Evolutionary conservation across 2,888 invertebrate genomes (phyloP), one percentile per base, ranked within the genome.

Genomic region (Tortrix viridana): DNA sequence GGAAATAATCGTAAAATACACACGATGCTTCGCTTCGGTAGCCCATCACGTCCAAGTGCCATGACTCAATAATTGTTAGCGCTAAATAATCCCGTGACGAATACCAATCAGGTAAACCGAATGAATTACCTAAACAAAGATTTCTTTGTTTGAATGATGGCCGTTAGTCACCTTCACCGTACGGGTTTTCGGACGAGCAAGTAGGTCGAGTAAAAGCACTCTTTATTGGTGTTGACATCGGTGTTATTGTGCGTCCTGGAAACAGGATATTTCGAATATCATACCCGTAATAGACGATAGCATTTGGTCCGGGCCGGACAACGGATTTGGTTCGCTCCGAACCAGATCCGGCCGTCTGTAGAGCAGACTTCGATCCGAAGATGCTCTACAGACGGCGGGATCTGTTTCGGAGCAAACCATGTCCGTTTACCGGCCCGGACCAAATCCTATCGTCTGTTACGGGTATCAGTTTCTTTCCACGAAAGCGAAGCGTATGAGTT

Each of bases 41-140:
- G 56, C 62, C 37, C 19, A 26, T 56, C 62, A 62, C 62, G 62
- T 57, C 61, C n/a, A 50, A 50, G 49, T 55, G 50, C 46, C 62
- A 62, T 57, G 62, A 62, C 50, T 62, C 56, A 57, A 57, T 62
- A 62, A 46, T 50, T 62, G 50, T 46, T 52, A 62, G 16, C 44
- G 22, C 46, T 52, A 47, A 55, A 46, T 41, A 53, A 53, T 41
- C 38, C 62, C 38, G n/a, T 26, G 38, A 38, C 19, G 62, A 44
- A 62, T 62, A 62, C 62, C 37, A 38, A 62, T 50, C 38, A 50
- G 50, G 46, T 62, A 56, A 38, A 56, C 44, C 48, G 14, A 38
- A 62, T 50, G 37, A 46, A 44, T 56, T 50, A 43, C 44, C 61
- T 50, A 50, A 61, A 55, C 43, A 41, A n/a, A 23, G 22, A 52